Base-by-base conservation (phyloP, 2,888 invertebrate species). In the Silvanus unidentatus region DNA sequence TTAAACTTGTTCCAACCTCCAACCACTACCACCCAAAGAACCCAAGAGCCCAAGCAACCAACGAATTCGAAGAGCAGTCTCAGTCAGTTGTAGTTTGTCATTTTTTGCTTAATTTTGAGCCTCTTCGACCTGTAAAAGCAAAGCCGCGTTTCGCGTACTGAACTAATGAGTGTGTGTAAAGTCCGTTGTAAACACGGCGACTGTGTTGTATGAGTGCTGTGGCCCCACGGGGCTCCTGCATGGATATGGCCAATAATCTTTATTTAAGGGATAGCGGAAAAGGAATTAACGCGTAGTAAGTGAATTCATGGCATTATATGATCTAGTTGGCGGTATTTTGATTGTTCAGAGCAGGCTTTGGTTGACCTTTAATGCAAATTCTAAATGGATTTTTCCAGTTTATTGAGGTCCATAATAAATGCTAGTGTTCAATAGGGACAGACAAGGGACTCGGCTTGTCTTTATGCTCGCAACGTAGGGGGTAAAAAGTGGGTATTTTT, bases 161-260 rank as follows among this genome's bases (percentile, higher is more conserved):
- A 37, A 13, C 13, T 6, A 32, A 22, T 22, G 22, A 5, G 22
- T 22, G 22, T 3, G 22, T 22, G 22, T 8, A 3, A 22, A 22
- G 22, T 22, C 22, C 22, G 42, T 42, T 41, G 52, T 52, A 54
- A 62, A 58, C 55, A 62, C 60, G 58, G 59, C 56, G 58, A 53
- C 61, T 59, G 54, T 50, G 50, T 55, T 59, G 55, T 58, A 65
- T 58, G 62, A 54, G 63, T 64, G 60, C 57, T 53, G 54, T 54
- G 59, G 59, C 63, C 60, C 59, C 49, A 50, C 54, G 60, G 64
- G 63, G 60, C 62, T 53, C 59, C 54, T 54, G 44, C 52, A 49
- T 54, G 65, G 68, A 65, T 65, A 68, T 68, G 68, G 65, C 65
- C 55, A 60, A 61, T 51, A 66, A 63, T 32, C n/a, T 32, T 5